These are phyloP conservation scores for Labrus mixtus DNA, from an alignment of 2,113 vertebrate species.

Conservation along the genomic window DNA sequence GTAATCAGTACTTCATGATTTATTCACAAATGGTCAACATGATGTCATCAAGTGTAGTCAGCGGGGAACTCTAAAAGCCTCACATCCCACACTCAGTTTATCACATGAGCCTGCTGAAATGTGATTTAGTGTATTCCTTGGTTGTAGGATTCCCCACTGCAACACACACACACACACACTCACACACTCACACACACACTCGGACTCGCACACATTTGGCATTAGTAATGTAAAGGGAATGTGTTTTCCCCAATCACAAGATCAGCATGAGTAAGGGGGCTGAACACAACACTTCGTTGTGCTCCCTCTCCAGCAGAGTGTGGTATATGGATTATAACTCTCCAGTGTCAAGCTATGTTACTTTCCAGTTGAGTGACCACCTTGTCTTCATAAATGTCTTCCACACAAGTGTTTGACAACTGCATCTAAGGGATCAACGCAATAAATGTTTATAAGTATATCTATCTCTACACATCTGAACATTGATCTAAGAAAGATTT, in stretches of 20 bases:
- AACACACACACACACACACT: constrained; percentile 25
- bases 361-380: too few relatives aligned
- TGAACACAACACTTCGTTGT: constrained; percentile 61
- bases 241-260: constrained; percentile 62
- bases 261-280: constrained; percentile 50
- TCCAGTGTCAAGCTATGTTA: too few relatives aligned
- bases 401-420: too few relatives aligned
- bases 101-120: constrained; percentile 63
- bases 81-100: constrained; percentile 10
- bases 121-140: constrained; percentile 53
- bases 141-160: constrained; percentile 43
- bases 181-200: constrained; percentile 26
- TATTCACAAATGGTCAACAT: neutral
- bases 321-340: too few relatives aligned
- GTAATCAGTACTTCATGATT: neutral
- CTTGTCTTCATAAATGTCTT: too few relatives aligned
- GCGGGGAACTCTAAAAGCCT: constrained; percentile 29
- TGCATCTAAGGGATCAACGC: too few relatives aligned
- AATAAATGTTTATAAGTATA: too few relatives aligned
- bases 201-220: constrained; percentile 36
- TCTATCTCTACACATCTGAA: too few relatives aligned
- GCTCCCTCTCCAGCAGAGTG: too few relatives aligned
- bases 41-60: constrained; percentile 25
- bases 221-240: constrained; percentile 54
- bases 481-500: too few relatives aligned